These are phyloP conservation scores for Pseudanteris insignis DNA, from an alignment of 2,888 invertebrate genomes.

Conservation along the genomic window DNA sequence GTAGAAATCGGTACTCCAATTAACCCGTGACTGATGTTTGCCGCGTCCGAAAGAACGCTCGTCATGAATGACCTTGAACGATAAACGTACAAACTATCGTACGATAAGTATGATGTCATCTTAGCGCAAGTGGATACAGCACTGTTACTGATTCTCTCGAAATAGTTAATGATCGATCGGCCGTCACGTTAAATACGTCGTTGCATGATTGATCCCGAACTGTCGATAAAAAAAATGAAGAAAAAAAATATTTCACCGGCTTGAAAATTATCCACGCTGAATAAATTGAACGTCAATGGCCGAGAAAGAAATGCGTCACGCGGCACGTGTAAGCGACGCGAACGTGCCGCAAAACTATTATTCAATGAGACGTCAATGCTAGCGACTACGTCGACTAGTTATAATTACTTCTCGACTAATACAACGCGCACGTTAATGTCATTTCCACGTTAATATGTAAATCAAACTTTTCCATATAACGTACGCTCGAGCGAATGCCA, in stretches of 20 bases:
- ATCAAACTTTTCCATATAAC: conserved; percentile 32
- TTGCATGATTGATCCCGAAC: conserved; percentile 5
- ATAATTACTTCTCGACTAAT: conserved; percentile 34
- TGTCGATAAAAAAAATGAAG: conserved; percentile 12
- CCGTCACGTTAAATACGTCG: background rate
- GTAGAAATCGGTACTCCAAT: too few species aligned
- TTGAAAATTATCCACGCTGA: conserved; percentile 19
- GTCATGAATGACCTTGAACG: too few species aligned
- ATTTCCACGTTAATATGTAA: conserved; percentile 29
- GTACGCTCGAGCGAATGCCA: too few species aligned
- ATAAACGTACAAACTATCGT: too few species aligned
- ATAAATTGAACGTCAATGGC: conserved; percentile 34
- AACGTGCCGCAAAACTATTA: conserved; percentile 28
- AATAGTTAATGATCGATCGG: too few species aligned
- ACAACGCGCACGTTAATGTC: conserved; percentile 37
- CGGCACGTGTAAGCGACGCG: conserved; percentile 24
- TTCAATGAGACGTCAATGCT: conserved; percentile 37
- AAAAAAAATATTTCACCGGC: conserved; percentile 1
- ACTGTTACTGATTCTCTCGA: too few species aligned
- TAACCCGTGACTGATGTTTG: too few species aligned
- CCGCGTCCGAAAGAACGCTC: too few species aligned
- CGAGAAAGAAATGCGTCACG: conserved; percentile 32
- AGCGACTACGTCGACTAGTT: conserved; percentile 27
- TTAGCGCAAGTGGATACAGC: too few species aligned
- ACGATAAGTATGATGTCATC: too few species aligned